Base-by-base conservation (phyloP, 2,888 invertebrate species). In the Peribatodes rhomboidaria region DNA sequence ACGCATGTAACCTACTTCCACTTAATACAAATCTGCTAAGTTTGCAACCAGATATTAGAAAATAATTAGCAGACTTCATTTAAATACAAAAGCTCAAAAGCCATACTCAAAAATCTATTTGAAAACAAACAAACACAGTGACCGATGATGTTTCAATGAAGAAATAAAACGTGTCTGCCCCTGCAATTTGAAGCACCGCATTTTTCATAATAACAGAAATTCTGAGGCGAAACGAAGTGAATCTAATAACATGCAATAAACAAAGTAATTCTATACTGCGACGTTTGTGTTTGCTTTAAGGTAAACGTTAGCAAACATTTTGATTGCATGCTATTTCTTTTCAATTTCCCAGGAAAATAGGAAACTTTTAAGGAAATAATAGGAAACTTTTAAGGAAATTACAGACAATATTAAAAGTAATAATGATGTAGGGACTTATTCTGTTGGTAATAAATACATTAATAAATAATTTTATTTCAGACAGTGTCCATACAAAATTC, bases 151-250 rank as follows among this genome's bases (percentile, higher is more conserved):
- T 44, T 16, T 4, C n/a, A 53, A 53, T 14, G 22, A 10, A 53
- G n/a, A 22, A 14, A n/a, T 22, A 22, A n/a, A 31, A 13, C 35
- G 11, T 37, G 11, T 27, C 14, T 11, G 2, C 2, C 9, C 22
- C 7, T 27, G 20, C 22, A 58, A 37, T 60, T 13, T 49, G 11
- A 57, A 57, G 33, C 52, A 54, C 44, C 55, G 54, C 61, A 61
- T 58, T 64, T 64, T 68, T n/a, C 46, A 44, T 63, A 68, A 68
- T 68, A 56, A 61, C 61, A 47, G 44, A 55, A 55, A 27, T 44
- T 20, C 27, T 55, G 31, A 42, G 20, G 37, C 52, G 22, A 33
- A 18, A 50, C 27, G 50, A 58, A 31, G 10, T 57, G 42, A 41
- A 10, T 55, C 39, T 39, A 68, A 68, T 62, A 59, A 68, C 44